A percentile compares a stretch with the other conserved stretches of the same genome.
Conservation (phyloP, 2,113 vertebrate genomes). For the Rhombomys opimus region DNA sequence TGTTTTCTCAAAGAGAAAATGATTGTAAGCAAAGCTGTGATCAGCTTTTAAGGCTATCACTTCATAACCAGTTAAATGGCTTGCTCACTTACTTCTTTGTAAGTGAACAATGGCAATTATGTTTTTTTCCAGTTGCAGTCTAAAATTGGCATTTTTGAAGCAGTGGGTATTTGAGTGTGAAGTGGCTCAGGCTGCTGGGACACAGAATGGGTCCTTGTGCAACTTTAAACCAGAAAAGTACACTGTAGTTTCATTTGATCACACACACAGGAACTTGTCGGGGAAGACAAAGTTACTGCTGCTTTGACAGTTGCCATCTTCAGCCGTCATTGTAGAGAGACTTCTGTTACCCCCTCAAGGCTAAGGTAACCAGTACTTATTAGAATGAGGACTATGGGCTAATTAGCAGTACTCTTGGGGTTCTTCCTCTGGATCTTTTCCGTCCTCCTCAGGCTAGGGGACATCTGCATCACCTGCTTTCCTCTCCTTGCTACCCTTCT, state of each 20-base stretch:
- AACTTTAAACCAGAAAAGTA: not conserved
- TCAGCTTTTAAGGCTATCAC: not conserved
- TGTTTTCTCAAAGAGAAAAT: conserved; percentile 60
- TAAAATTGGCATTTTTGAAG: conserved; percentile 24
- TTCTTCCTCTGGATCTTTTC: not conserved
- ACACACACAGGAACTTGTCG: not conserved
- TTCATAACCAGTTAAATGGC: conserved; percentile 20
- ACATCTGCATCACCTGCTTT: not conserved
- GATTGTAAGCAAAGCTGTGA: conserved; percentile 1
- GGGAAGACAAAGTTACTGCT: not conserved
- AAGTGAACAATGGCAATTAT: not conserved
- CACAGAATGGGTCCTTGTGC: not conserved
- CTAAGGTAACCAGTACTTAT: not conserved
- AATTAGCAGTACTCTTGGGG: not conserved
- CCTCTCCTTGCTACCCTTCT: not conserved
- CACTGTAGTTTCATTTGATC: not conserved
- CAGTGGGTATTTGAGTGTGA: not conserved
- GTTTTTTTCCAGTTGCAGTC: conserved; percentile 10
- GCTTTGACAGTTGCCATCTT: not conserved
- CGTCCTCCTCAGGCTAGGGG: not conserved
- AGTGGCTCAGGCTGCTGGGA: not conserved
- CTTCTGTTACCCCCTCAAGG: not conserved
- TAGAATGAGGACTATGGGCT: not conserved
- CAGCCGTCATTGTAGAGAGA: not conserved
- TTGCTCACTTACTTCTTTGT: not conserved